Evolutionary conservation across 2,888 invertebrate species (phyloP).

Genomic region (Netelia virgata): DNA sequence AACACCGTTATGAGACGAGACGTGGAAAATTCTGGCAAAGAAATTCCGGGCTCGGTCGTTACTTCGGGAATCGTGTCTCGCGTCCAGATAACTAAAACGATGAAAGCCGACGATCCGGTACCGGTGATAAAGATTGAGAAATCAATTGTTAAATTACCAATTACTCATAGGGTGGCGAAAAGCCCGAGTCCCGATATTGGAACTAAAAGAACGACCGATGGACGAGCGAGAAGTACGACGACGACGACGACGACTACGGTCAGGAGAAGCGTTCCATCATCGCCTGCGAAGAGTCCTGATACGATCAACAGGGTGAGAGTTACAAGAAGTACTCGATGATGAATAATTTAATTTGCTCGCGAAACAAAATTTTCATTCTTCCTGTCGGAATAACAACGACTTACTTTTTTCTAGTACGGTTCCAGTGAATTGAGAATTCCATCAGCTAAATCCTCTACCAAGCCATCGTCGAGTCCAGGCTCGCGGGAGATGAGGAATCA

Average conservation of each 20-base stretch:
- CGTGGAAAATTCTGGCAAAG: conserved; percentile 18
- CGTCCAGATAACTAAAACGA: conserved; percentile 63
- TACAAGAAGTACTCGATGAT: background rate
- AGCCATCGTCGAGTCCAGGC: conserved; percentile 62
- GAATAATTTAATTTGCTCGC: too few relatives aligned
- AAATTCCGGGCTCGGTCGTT: conserved; percentile 23
- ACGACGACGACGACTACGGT: conserved; percentile 57
- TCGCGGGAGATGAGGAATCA: conserved; percentile 65
- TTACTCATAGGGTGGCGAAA: conserved; percentile 75
- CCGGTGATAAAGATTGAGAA: conserved; percentile 65
- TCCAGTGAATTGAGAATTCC: conserved; percentile 68
- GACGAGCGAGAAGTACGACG: conserved; percentile 60
- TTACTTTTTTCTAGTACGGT: conserved; percentile 64
- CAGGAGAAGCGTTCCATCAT: conserved; percentile 72
- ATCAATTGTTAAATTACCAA: conserved; percentile 68
- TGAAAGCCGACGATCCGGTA: conserved; percentile 56
- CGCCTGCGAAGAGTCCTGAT: conserved; percentile 76
- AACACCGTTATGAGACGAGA: conserved; percentile 48
- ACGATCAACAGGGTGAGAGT: conserved; percentile 72
- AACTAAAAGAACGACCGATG: conserved; percentile 67
- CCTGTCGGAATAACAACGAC: conserved; percentile 1
- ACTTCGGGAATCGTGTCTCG: conserved; percentile 54
- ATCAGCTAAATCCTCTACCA: conserved; percentile 67
- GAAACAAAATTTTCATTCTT: background rate
- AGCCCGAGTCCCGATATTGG: conserved; percentile 76